Base-by-base conservation (phyloP, 1,140 invertebrate species). In the Meloidogyne exigua region DNA sequence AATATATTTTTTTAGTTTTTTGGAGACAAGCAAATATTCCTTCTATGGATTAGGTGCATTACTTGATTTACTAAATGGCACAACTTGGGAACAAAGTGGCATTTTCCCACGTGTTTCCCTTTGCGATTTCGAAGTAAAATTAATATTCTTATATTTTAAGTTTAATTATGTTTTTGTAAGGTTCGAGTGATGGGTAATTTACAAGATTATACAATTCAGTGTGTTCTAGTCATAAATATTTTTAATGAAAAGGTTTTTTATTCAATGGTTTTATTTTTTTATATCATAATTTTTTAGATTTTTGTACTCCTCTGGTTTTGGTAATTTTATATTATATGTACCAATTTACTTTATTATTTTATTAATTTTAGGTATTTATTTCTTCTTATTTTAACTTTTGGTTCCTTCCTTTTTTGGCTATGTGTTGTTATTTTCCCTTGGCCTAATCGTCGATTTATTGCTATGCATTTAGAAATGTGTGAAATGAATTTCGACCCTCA, bases 161-260 rank as follows among this genome's bases (percentile, higher is more conserved):
- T 80, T 88, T 88, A 26, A 89, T 32, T 32, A 32, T 3, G 2
- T 32, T 32, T 32, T 68, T 32, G 73, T 13, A 32, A 87, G 79
- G 78, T 87, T 1, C 80, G 85, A 18, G 84, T 85, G 10, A 86
- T 87, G 84, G 85, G 84, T 23, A 86, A 87, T 63, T 68, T 87
- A 11, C 84, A 86, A 72, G 85, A 88, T 63, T 88, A 90, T 77
- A 89, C 88, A 32, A 89, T 90, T 70, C 89, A 90, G 77, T 90
- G 89, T 79, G 89, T 89, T 15, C 88, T 90, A 72, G 88, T 89
- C 21, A 90, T 90, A 57, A 90, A 90, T 79, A 83, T 90, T 26
- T 90, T 90, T 80, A 89, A 90, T 80, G 89, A 90, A 80, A 90
- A 90, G 81, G 89, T 90, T 26, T 90, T 90, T 82, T 88, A 90